Percentiles rank a stretch among this genome's conserved stretches.
These are phyloP conservation scores for Meloidogyne hapla DNA, from an alignment of 1,140 invertebrate genomes.

Conservation along the genomic window DNA sequence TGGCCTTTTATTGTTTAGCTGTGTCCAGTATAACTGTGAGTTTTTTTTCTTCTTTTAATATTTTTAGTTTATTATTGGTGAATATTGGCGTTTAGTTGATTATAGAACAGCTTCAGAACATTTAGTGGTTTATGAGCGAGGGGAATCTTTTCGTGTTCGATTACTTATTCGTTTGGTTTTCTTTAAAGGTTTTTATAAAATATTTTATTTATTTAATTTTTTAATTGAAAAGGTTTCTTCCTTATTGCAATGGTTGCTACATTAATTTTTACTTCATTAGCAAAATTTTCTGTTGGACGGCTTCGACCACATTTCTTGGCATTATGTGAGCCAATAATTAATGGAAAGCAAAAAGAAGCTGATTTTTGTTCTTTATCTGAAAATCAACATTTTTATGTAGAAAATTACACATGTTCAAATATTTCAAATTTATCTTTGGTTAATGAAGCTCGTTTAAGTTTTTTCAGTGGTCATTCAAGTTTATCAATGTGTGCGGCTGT, in stretches of 20 bases:
- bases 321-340: constrained; percentile 67
- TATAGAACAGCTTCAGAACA: background rate
- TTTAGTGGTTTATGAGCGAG: background rate
- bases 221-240: constrained; percentile 38
- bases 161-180: constrained; percentile 17
- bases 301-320: constrained; percentile 85
- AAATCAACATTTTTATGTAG: constrained; percentile 19
- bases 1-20: constrained; percentile 21
- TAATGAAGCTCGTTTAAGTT: constrained; percentile 38
- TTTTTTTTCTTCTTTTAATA: background rate
- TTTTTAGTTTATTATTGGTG: background rate
- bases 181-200: constrained; percentile 8
- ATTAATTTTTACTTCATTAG: constrained; percentile 67
- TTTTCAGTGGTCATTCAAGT: constrained; percentile 42
- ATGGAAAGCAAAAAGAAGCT: constrained; percentile 23
- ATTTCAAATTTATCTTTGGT: background rate
- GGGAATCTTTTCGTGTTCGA: background rate
- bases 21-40: constrained; percentile 7
- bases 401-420: background rate
- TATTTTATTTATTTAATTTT: background rate
- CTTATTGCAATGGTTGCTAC: constrained; percentile 26
- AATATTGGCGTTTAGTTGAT: constrained; percentile 3
- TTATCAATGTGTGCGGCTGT: constrained; percentile 38
- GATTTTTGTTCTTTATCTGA: constrained; percentile 19
- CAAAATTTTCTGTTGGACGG: constrained; percentile 83